Conservation (phyloP, 2,888 invertebrate genomes). For the Polymixis flavicincta region DNA sequence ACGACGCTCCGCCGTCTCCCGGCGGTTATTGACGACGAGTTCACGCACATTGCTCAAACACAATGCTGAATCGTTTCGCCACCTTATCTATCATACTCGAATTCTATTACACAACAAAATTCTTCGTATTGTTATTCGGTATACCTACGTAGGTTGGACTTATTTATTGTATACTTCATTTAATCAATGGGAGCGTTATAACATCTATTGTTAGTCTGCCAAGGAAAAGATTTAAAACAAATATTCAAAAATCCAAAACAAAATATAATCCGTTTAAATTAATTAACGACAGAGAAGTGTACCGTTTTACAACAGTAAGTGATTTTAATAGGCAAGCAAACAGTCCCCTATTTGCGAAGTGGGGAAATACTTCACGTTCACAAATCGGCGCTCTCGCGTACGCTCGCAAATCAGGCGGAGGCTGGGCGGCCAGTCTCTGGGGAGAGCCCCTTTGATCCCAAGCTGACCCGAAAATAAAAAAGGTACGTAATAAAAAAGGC, state of each 20-base stretch:
- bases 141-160: conserved; percentile 8
- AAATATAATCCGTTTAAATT: not conserved
- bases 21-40: conserved; percentile 77
- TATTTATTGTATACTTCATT: conserved; percentile 24
- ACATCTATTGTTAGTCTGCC: not conserved
- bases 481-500: conserved; percentile 90
- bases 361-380: conserved; percentile 83
- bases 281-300: conserved; percentile 19
- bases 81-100: conserved; percentile 72
- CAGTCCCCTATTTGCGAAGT: conserved; percentile 87
- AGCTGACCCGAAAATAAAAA: conserved; percentile 91
- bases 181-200: conserved; percentile 1
- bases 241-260: conserved; percentile 10
- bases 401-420: conserved; percentile 88
- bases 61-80: conserved; percentile 74
- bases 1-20: conserved; percentile 72
- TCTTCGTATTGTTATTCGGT: conserved; percentile 32
- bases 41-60: conserved; percentile 81
- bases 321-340: conserved; percentile 89
- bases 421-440: conserved; percentile 81
- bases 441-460: conserved; percentile 90
- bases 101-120: conserved; percentile 61
- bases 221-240: not conserved
- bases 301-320: conserved; percentile 69
- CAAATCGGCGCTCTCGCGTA: conserved; percentile 88